Percentiles rank a stretch among this genome's conserved stretches.
phyloP scores from a whole-genome alignment of 2,888 invertebrate species.

The Cremastinae sp. region DNA sequence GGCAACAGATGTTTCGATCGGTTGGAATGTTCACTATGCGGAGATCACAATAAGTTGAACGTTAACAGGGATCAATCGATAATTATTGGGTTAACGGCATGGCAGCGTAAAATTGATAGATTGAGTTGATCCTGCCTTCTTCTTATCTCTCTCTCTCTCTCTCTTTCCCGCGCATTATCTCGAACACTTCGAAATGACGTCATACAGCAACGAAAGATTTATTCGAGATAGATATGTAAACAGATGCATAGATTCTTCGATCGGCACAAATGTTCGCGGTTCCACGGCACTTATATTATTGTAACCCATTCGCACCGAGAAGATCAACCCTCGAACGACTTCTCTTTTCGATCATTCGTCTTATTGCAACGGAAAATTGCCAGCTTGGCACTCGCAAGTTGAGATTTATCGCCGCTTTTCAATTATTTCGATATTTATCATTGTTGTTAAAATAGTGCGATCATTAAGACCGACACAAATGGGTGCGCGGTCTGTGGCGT shows the following conservation, averaged over 20 bases:
- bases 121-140: slow-evolving; percentile 65
- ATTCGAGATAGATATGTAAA: slow-evolving; percentile 17
- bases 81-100: slow-evolving; percentile 74
- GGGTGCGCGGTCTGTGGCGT: too few species aligned
- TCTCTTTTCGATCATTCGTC: slow-evolving; percentile 40
- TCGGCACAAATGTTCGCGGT: slow-evolving; percentile 26
- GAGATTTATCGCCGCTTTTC: slow-evolving; percentile 41
- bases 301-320: slow-evolving; percentile 45
- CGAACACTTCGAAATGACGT: slow-evolving; percentile 42
- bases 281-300: slow-evolving; percentile 58
- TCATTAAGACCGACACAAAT: too few species aligned
- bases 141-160: slow-evolving; percentile 16
- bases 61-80: slow-evolving; percentile 76
- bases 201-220: slow-evolving; percentile 37
- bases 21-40: slow-evolving; percentile 73
- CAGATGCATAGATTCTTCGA: slow-evolving; percentile 3
- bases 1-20: slow-evolving; percentile 72
- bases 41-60: slow-evolving; percentile 69
- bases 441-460: slow-evolving; percentile 15
- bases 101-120: slow-evolving; percentile 73
- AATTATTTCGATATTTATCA: slow-evolving; percentile 29
- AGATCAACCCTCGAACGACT: slow-evolving; percentile 21
- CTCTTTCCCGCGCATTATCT: not conserved
- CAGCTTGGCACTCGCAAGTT: slow-evolving; percentile 48
- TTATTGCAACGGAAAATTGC: slow-evolving; percentile 42